Evolutionary conservation across 2,888 invertebrate species (phyloP).

Genomic region (Rambutsinella grinnellia): DNA sequence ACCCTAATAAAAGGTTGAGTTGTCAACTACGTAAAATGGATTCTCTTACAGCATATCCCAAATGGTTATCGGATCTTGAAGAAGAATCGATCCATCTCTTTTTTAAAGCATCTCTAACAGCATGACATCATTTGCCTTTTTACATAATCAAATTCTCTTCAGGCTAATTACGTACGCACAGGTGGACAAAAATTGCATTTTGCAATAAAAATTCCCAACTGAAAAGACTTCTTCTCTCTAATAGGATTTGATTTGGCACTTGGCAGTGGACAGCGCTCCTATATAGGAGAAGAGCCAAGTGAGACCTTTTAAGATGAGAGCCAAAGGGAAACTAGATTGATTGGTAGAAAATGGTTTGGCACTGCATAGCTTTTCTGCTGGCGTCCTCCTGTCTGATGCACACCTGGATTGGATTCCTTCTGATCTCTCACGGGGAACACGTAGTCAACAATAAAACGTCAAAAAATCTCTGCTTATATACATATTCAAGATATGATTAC

Average conservation of each 20-base stretch:
- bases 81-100: neutral
- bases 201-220: neutral
- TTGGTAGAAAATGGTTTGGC: constrained; percentile 11
- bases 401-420: constrained; percentile 17
- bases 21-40: neutral
- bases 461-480: neutral
- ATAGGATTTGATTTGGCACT: neutral
- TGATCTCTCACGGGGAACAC: constrained; percentile 19
- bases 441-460: neutral
- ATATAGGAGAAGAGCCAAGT: neutral
- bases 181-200: neutral
- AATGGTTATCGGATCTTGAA: neutral
- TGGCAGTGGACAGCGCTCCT: neutral
- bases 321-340: constrained; percentile 9
- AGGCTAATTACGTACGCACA: neutral
- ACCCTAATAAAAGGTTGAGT: neutral
- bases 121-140: neutral
- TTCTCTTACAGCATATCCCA: neutral
- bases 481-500: neutral
- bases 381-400: constrained; percentile 21
- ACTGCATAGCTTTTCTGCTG: constrained; percentile 6
- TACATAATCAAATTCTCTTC: neutral
- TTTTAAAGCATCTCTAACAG: neutral
- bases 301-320: neutral
- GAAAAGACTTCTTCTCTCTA: neutral